Conservation (phyloP, 1,140 invertebrate genomes). For the Lysiphlebus fabarum region DNA sequence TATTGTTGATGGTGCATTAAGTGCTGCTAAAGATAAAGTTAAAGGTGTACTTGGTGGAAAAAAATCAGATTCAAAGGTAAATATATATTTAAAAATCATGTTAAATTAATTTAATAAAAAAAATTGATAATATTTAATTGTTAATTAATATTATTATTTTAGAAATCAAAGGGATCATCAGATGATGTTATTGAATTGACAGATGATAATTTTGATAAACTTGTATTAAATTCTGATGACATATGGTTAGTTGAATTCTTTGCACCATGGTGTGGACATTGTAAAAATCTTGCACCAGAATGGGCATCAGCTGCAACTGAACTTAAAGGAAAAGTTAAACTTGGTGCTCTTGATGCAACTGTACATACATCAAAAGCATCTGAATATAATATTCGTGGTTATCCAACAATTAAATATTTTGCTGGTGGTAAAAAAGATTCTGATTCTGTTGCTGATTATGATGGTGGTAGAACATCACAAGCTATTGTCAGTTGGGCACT, state of each 20-base stretch:
- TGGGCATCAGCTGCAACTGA: constrained; percentile 92
- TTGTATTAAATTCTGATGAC: constrained; percentile 86
- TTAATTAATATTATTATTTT: background rate
- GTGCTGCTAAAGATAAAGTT: constrained; percentile 68
- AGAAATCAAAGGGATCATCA: constrained; percentile 38
- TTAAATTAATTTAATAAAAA: background rate
- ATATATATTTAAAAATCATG: constrained; percentile 15
- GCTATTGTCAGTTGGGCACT: constrained; percentile 92
- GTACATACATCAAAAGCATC: constrained; percentile 77
- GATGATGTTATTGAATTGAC: constrained; percentile 90
- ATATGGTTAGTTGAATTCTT: constrained; percentile 97
- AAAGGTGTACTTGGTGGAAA: constrained; percentile 64
- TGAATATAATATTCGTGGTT: constrained; percentile 82
- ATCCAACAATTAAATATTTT: constrained; percentile 98
- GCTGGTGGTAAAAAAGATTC: constrained; percentile 73
- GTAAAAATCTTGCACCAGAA: constrained; percentile 92
- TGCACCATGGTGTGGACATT: constrained; percentile 96
- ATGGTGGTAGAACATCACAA: constrained; percentile 83
- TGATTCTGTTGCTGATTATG: constrained; percentile 72
- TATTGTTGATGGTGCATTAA: constrained; percentile 80
- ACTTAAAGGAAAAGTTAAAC: constrained; percentile 92
- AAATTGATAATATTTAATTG: background rate
- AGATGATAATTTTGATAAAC: constrained; percentile 89
- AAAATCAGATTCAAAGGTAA: constrained; percentile 47
- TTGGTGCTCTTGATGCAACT: constrained; percentile 96